Evolutionary conservation across 1,140 invertebrate genomes (phyloP).

Genomic region (Heterodera schachtii): DNA sequence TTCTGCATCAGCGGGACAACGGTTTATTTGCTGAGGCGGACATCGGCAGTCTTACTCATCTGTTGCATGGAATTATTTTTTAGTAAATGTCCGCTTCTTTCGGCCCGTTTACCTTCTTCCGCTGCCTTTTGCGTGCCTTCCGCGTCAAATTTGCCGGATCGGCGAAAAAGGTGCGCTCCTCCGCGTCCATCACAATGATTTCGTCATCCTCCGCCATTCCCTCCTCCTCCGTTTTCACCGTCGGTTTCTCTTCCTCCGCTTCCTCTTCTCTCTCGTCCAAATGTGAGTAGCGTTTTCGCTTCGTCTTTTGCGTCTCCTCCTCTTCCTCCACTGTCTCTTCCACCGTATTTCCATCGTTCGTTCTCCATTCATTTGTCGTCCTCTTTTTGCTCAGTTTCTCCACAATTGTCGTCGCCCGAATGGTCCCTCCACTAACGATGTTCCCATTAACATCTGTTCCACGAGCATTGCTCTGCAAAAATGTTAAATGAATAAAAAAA

Average conservation of each 20-base stretch:
- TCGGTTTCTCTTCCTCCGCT: not conserved
- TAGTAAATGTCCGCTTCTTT: not conserved
- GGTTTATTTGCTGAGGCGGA: not conserved
- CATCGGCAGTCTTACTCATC: not conserved
- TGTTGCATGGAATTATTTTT: not conserved
- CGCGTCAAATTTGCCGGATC: conserved; percentile 28
- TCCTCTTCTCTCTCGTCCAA: conserved; percentile 10
- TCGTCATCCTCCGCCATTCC: not conserved
- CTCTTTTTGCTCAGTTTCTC: not conserved
- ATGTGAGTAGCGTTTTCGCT: conserved; percentile 3
- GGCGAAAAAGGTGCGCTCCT: conserved; percentile 21
- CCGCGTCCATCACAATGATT: not conserved
- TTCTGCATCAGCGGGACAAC: not conserved
- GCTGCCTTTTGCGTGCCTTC: conserved; percentile 10
- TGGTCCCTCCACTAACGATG: not conserved
- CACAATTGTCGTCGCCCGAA: not conserved
- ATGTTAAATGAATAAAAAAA: not conserved
- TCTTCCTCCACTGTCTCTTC: not conserved
- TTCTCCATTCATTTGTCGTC: not conserved
- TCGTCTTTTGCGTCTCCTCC: not conserved
- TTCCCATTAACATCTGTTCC: not conserved
- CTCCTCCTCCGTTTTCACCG: conserved; percentile 3
- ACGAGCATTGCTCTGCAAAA: no score
- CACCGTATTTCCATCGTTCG: not conserved
- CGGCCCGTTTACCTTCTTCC: conserved; percentile 5